A percentile compares a stretch with the other conserved stretches of the same genome.
Evolutionary conservation across 2,113 vertebrate species (phyloP).

Genomic region (cat (Felis catus)): F.catus_Fca126_mat1.0 CM031421.1:41121001-41121500

Average conservation of each 20-base stretch:
- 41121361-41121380: not conserved
- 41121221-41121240: not conserved
- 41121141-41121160: not conserved
- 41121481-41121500: not conserved
- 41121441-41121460: not conserved
- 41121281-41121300: not conserved
- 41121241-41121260: not conserved
- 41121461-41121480: not conserved
- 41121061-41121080: not conserved
- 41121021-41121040: not conserved
- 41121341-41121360: not conserved
- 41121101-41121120: not conserved
- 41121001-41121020: not conserved
- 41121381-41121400: not conserved
- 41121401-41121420: not conserved
- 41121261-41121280: not conserved
- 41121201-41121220: not conserved
- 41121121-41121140: not conserved
- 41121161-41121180: not conserved
- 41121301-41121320: not conserved
- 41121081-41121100: not conserved
- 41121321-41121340: not conserved
- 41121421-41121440: not conserved
- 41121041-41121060: not conserved
- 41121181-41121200: not conserved